A percentile compares a stretch with the other conserved stretches of the same genome.
Conservation (phyloP, 2,888 invertebrate genomes). For the Augochlorella aurata region DNA sequence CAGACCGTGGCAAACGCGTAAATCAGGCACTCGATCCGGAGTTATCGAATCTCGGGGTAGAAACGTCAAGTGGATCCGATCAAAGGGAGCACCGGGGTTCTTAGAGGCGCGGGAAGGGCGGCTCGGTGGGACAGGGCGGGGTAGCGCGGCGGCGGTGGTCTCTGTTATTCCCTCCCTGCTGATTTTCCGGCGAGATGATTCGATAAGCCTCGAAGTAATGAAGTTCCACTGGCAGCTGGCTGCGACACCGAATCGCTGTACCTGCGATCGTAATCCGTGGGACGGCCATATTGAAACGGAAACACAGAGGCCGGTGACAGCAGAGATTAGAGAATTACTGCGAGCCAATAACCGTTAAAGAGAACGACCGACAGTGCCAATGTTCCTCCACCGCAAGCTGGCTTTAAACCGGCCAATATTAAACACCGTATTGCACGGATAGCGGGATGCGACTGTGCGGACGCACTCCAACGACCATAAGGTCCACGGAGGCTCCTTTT, state of each 20-base stretch:
- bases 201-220: constrained; percentile 77
- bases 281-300: constrained; percentile 78
- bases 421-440: constrained; percentile 73
- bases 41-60: constrained; percentile 11
- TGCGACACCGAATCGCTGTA: constrained; percentile 60
- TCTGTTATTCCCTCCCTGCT: constrained; percentile 58
- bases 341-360: constrained; percentile 80
- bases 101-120: neutral
- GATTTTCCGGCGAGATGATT: constrained; percentile 73
- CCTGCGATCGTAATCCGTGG: constrained; percentile 71
- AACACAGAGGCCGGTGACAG: constrained; percentile 79
- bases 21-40: constrained; percentile 11
- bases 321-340: constrained; percentile 80
- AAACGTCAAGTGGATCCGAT: constrained; percentile 30
- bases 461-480: constrained; percentile 39
- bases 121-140: too few relatives aligned
- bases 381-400: constrained; percentile 73
- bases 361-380: constrained; percentile 78
- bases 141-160: neutral
- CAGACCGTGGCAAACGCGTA: constrained; percentile 3
- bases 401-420: constrained; percentile 76
- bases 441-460: constrained; percentile 53
- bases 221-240: constrained; percentile 74
- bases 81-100: constrained; percentile 32
- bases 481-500: neutral